A percentile compares a stretch with the other conserved stretches of the same genome.
Evolutionary conservation across 1,140 invertebrate genomes (phyloP).

Genomic region (Plectus sambesii): DNA sequence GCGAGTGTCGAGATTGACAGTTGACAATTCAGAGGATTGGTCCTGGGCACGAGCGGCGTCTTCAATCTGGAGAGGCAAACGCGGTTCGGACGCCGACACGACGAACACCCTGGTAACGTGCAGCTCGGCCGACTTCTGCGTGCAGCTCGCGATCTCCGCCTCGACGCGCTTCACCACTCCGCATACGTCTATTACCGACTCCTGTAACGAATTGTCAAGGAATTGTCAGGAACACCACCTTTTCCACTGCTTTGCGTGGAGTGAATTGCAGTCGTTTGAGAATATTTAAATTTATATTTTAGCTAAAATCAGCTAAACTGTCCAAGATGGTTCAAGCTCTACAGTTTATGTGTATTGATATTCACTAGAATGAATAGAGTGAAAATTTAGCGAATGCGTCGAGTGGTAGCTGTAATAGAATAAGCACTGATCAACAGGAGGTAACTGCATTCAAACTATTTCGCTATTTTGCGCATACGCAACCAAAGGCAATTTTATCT

Average conservation of each 20-base stretch:
- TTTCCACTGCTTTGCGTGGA: too few species aligned
- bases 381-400: slow-evolving; percentile 5
- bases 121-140: slow-evolving; percentile 75
- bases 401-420: too few species aligned
- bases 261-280: too few species aligned
- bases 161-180: slow-evolving; percentile 64
- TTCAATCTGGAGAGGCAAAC: slow-evolving; percentile 84
- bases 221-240: too few species aligned
- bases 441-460: too few species aligned
- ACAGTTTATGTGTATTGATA: too few species aligned
- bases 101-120: slow-evolving; percentile 56
- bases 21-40: slow-evolving; percentile 48
- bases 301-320: too few species aligned
- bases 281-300: too few species aligned
- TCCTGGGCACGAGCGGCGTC: slow-evolving; percentile 70
- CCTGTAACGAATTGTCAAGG: slow-evolving; percentile 66
- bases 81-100: slow-evolving; percentile 63
- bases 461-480: too few species aligned
- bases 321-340: too few species aligned
- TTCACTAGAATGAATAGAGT: slow-evolving; percentile 10
- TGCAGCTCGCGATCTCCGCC: slow-evolving; percentile 72
- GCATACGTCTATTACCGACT: slow-evolving; percentile 85
- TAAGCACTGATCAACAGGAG: too few species aligned
- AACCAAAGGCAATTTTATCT: too few species aligned
- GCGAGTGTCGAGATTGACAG: slow-evolving; percentile 48